These are phyloP conservation scores for Zophobas morio DNA, from an alignment of 1,140 invertebrate species.

Conservation along the genomic window DNA sequence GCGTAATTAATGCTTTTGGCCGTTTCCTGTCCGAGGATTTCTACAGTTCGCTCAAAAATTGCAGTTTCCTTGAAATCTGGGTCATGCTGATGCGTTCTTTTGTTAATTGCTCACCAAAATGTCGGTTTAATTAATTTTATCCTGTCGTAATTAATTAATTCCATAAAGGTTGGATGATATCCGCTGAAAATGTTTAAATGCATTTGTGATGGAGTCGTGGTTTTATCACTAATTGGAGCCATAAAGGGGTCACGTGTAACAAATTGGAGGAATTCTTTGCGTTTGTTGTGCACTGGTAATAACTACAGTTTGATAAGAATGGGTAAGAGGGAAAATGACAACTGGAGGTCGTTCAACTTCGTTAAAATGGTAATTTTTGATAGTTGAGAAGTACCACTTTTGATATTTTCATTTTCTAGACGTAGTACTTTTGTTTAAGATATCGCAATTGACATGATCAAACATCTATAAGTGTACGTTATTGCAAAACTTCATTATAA, in stretches of 20 bases:
- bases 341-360: no score
- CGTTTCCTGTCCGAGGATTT: slow-evolving; percentile 12
- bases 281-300: no score
- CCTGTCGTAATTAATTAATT: slow-evolving; percentile 14
- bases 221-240: slow-evolving; percentile 24
- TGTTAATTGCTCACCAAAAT: background rate
- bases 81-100: background rate
- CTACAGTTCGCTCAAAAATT: slow-evolving; percentile 4
- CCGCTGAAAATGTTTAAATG: background rate
- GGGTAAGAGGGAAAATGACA: no score
- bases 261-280: slow-evolving; percentile 2
- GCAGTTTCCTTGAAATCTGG: slow-evolving; percentile 32
- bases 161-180: background rate
- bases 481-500: no score
- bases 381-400: no score
- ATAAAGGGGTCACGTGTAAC: slow-evolving; percentile 25
- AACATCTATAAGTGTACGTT: no score
- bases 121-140: slow-evolving; percentile 17
- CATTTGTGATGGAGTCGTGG: background rate
- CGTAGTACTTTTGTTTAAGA: no score
- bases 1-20: background rate
- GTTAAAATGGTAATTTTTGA: no score
- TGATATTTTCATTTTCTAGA: no score
- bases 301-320: no score
- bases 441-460: no score